phyloP scores from a whole-genome alignment of 2,113 vertebrate genomes.

The Erythrolamprus reginae region DNA sequence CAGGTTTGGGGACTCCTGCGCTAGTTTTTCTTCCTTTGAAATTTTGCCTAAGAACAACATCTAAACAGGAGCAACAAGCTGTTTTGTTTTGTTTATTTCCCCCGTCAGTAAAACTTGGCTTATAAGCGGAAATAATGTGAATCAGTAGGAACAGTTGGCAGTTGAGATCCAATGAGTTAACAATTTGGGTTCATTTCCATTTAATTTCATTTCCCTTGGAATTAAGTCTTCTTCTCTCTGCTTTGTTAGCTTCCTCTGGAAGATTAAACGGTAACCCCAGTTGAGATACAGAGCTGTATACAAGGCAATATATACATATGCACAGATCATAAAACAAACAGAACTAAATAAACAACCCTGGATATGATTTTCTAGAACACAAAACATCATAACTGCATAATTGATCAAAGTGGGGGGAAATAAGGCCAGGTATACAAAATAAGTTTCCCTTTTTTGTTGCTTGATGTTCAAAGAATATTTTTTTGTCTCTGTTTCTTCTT shows the following conservation, averaged over 20 bases:
- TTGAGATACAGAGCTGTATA: neutral
- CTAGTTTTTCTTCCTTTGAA: neutral
- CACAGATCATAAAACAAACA: conserved; percentile 6
- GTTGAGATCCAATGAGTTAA: neutral
- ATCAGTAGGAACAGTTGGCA: neutral
- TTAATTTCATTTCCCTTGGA: neutral
- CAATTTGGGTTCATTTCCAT: neutral
- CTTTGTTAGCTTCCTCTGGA: conserved; percentile 61
- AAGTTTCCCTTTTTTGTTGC: neutral
- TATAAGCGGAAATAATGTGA: neutral
- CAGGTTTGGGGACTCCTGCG: no score
- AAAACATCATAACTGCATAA: neutral
- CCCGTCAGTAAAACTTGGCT: neutral
- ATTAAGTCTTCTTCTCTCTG: conserved; percentile 44
- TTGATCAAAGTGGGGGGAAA: neutral
- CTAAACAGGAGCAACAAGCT: neutral
- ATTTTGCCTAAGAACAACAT: neutral
- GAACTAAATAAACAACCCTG: neutral
- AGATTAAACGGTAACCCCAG: conserved; percentile 17
- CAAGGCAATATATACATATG: conserved; percentile 26
- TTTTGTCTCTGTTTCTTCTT: neutral
- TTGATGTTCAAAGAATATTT: conserved; percentile 11
- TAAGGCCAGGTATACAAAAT: neutral
- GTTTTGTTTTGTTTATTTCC: neutral
- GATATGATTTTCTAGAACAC: neutral